Evolutionary conservation across 2,797 vertebrate species (phyloP).

Genomic region (Microctenopoma lineatum): DNA sequence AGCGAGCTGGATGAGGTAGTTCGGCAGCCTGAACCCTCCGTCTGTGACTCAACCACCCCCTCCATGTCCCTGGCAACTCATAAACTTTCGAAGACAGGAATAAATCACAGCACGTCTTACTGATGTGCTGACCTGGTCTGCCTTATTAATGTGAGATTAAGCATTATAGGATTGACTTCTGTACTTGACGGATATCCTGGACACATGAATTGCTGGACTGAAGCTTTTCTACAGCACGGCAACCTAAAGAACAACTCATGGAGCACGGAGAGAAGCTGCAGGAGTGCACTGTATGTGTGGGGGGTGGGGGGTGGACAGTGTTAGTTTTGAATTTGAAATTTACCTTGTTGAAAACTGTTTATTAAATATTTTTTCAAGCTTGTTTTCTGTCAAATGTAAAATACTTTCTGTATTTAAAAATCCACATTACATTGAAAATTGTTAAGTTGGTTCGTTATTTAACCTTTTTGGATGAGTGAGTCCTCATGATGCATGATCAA

Average conservation of each 20-base stretch:
- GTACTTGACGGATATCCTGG: slow-evolving; percentile 2
- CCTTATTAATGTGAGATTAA: slow-evolving; percentile 14
- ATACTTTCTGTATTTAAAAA: slow-evolving; percentile 52
- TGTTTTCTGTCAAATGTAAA: slow-evolving; percentile 5
- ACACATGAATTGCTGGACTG: slow-evolving; percentile 36
- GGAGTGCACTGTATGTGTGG: slow-evolving; percentile 3
- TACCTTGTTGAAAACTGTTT: slow-evolving; percentile 32
- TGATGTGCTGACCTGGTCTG: slow-evolving; percentile 28
- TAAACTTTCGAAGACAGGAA: slow-evolving; percentile 65
- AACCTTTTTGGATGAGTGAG: background rate
- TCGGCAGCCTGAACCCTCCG: slow-evolving; percentile 68
- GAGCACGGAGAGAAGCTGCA: background rate
- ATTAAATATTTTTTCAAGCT: background rate
- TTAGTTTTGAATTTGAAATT: slow-evolving; percentile 55
- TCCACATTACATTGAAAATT: slow-evolving; percentile 6
- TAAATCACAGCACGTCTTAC: slow-evolving; percentile 59
- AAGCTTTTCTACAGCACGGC: slow-evolving; percentile 25
- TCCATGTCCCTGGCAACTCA: slow-evolving; percentile 38
- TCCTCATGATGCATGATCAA: slow-evolving; percentile 29
- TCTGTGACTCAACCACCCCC: slow-evolving; percentile 59
- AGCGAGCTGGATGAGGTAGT: slow-evolving; percentile 76
- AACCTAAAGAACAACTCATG: slow-evolving; percentile 4
- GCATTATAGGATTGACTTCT: slow-evolving; percentile 7
- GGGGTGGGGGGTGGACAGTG: slow-evolving; percentile 55
- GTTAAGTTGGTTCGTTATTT: slow-evolving; percentile 26